Conservation (phyloP, 2,113 vertebrate species). For the Hirundichthys speculiger region DNA sequence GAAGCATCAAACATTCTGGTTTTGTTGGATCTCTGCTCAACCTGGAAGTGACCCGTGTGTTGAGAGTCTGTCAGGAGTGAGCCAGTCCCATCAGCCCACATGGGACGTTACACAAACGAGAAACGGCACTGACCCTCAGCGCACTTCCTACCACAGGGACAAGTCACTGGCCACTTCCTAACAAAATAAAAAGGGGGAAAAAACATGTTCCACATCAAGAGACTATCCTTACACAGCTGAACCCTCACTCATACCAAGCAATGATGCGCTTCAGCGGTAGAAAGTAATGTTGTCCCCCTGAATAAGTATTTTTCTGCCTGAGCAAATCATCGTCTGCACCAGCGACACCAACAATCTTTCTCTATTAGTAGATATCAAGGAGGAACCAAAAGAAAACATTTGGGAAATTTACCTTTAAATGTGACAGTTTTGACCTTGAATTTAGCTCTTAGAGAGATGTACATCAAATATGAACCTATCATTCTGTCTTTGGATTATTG, state of each 20-base stretch:
- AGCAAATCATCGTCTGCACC: conserved; percentile 32
- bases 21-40: conserved; percentile 24
- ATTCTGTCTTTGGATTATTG: conserved; percentile 66
- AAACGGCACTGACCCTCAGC: conserved; percentile 24
- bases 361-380: too few species aligned
- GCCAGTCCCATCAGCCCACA: not conserved
- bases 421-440: conserved; percentile 39
- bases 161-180: conserved; percentile 15
- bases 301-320: conserved; percentile 20
- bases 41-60: conserved; percentile 25
- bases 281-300: conserved; percentile 10
- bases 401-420: conserved; percentile 28
- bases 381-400: too few species aligned
- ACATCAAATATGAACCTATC: conserved; percentile 53
- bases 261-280: conserved; percentile 12
- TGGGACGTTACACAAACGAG: conserved; percentile 29
- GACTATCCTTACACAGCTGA: conserved; percentile 24
- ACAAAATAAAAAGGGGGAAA: conserved; percentile 5
- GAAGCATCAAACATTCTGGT: conserved; percentile 16
- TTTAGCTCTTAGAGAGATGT: conserved; percentile 47
- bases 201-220: not conserved
- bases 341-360: conserved; percentile 6
- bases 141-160: conserved; percentile 21
- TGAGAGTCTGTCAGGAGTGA: conserved; percentile 28
- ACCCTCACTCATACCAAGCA: not conserved